Evolutionary conservation across 2,113 vertebrate genomes (phyloP).

Genomic region (Rhinoderma darwinii): DNA sequence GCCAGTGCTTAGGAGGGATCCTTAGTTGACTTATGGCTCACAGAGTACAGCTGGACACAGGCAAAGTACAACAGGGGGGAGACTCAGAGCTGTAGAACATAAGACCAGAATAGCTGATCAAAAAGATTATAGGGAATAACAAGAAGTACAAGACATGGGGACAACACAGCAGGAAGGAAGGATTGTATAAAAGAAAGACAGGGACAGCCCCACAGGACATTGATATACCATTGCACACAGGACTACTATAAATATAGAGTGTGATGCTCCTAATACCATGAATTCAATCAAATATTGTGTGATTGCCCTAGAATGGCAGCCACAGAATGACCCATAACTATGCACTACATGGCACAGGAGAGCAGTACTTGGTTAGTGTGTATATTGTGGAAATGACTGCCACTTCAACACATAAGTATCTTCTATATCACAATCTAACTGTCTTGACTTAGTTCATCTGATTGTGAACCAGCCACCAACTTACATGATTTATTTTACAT

Average conservation of each 20-base stretch:
- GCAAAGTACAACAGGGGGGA: background rate
- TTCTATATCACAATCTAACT: background rate
- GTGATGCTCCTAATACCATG: background rate
- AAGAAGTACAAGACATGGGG: background rate
- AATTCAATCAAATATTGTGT: background rate
- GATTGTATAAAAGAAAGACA: background rate
- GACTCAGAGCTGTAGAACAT: slow-evolving; percentile 9
- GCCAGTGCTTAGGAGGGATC: slow-evolving; percentile 32
- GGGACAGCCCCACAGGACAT: background rate
- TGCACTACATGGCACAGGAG: background rate
- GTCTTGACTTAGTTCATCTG: background rate
- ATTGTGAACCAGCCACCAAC: background rate
- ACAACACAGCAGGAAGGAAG: background rate
- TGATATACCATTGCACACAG: background rate
- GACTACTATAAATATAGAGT: background rate
- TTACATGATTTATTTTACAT: too few species aligned
- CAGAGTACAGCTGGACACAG: slow-evolving; percentile 8
- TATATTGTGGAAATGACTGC: background rate
- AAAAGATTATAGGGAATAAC: background rate
- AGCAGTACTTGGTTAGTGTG: background rate
- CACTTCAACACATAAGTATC: too few species aligned
- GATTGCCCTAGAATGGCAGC: background rate
- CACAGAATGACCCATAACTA: background rate
- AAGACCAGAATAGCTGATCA: background rate
- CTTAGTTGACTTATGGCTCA: slow-evolving; percentile 36